These are phyloP conservation scores for Hippopotamyrus pictus DNA, from an alignment of 2,797 vertebrate genomes.

Conservation along the genomic window DNA sequence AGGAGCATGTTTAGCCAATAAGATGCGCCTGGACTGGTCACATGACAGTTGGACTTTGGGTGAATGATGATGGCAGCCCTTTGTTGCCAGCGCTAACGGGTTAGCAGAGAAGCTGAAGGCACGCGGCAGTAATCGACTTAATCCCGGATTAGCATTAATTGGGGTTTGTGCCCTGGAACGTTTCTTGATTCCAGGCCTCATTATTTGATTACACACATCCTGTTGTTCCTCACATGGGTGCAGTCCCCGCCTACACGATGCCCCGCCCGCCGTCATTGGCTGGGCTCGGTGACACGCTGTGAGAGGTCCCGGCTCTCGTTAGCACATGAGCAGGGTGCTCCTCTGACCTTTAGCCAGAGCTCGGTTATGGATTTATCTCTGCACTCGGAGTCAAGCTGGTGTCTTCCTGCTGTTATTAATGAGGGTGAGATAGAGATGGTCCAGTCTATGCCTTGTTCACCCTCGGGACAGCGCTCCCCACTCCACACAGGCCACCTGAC, in stretches of 20 bases:
- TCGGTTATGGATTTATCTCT: conserved; percentile 29
- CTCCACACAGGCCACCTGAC: background rate
- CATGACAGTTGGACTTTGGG: conserved; percentile 36
- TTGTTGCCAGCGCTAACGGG: conserved; percentile 23
- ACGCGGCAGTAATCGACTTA: conserved; percentile 67
- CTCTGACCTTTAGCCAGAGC: conserved; percentile 23
- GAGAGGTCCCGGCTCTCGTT: conserved; percentile 29
- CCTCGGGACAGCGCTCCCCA: background rate
- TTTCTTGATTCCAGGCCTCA: conserved; percentile 64
- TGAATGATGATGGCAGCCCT: conserved; percentile 24
- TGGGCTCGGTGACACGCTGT: background rate
- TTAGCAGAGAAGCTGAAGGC: conserved; percentile 48
- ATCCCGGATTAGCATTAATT: conserved; percentile 66
- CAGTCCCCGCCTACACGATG: conserved; percentile 26
- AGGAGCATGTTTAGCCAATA: background rate
- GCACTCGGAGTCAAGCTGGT: conserved; percentile 15
- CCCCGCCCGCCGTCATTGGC: conserved; percentile 13
- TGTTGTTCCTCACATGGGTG: conserved; percentile 56
- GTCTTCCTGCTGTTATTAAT: conserved; percentile 29
- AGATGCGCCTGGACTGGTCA: background rate
- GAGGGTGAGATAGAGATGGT: conserved; percentile 24
- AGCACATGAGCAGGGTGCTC: conserved; percentile 27
- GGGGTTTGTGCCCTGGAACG: conserved; percentile 60
- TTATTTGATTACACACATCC: conserved; percentile 68
- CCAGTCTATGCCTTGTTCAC: conserved; percentile 26